Evolutionary conservation across 2,113 vertebrate genomes (phyloP), one percentile per base, ranked within the genome.

Genomic region (Euleptes europaea): DNA sequence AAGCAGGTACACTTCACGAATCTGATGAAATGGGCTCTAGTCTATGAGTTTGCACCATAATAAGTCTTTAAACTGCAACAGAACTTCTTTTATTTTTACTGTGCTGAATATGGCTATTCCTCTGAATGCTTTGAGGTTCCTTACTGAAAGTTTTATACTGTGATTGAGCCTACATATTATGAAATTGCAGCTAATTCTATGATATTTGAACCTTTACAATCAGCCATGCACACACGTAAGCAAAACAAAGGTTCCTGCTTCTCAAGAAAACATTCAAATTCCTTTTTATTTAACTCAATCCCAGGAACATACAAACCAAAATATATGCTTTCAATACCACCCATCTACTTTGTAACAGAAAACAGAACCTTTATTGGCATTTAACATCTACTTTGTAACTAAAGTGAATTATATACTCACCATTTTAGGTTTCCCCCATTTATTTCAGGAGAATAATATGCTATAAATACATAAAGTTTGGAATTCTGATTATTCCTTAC

Each of bases 401-500:
- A 57, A 1, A 42, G 23, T 28, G 35, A 76, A 75, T 81, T 73
- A 13, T 21, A 35, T 35, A 19, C 5, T 33, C 33, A 28, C 7
- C 40, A 42, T n/a, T 73, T 19, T 35, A 26, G 40, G 42, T 11
- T 0, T 7, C 38, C 23, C 44, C 78, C 66, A 83, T 80, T 88
- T 66, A 78, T 26, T 35, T 60, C 78, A 84, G n/a, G 12, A 71
- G 42, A 66, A 82, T 84, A 82, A 0, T 75, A 11, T 63, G 26
- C 51, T 4, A 49, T 2, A 42, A 89, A 78, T 57, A 81, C 69
- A 65, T 49, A 89, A 42, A 84, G 33, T 42, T 42, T 71, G 65
- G 82, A 92, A 93, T 3, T 38, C 28, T 84, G 80, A 63, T 79
- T 60, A 80, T 23, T 88, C 63, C 80, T 80, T 74, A 26, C 33